These are phyloP conservation scores for Ctena decussata DNA, from an alignment of 2,888 invertebrate species.

Conservation along the genomic window DNA sequence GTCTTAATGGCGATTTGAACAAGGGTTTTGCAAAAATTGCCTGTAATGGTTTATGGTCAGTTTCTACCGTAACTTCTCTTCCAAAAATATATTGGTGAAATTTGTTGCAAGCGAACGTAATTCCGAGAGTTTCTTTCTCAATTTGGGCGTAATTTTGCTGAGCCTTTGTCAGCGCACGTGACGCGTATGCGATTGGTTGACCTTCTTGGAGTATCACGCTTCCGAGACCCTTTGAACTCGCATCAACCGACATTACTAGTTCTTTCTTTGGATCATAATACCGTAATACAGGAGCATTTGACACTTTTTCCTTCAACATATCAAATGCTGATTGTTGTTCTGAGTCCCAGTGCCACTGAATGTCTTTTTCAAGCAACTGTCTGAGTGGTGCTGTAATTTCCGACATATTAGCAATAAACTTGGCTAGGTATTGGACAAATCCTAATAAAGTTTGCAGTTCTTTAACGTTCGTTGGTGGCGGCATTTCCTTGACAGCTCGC, in stretches of 20 bases:
- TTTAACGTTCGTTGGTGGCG: slow-evolving; percentile 15
- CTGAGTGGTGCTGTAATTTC: background rate
- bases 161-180: slow-evolving; percentile 25
- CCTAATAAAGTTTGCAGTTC: slow-evolving; percentile 48
- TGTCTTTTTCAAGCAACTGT: slow-evolving; percentile 14
- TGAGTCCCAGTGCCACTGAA: slow-evolving; percentile 38
- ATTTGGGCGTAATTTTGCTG: slow-evolving; percentile 34
- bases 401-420: slow-evolving; percentile 31
- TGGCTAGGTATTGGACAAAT: slow-evolving; percentile 31
- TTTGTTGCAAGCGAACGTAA: slow-evolving; percentile 21
- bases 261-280: slow-evolving; percentile 44
- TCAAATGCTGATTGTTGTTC: slow-evolving; percentile 60
- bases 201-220: slow-evolving; percentile 58
- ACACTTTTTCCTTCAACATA: slow-evolving; percentile 41
- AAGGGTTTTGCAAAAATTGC: slow-evolving; percentile 40
- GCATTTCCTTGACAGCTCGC: slow-evolving; percentile 35
- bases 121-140: slow-evolving; percentile 34
- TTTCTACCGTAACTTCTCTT: slow-evolving; percentile 15
- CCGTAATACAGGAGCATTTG: slow-evolving; percentile 54
- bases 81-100: slow-evolving; percentile 39
- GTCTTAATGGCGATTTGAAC: slow-evolving; percentile 32
- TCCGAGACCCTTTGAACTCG: slow-evolving; percentile 65
- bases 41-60: slow-evolving; percentile 44
- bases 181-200: slow-evolving; percentile 46
- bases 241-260: slow-evolving; percentile 56